Evolutionary conservation across 2,888 invertebrate genomes (phyloP).

Genomic region (Xestoiulus laeticollis): DNA sequence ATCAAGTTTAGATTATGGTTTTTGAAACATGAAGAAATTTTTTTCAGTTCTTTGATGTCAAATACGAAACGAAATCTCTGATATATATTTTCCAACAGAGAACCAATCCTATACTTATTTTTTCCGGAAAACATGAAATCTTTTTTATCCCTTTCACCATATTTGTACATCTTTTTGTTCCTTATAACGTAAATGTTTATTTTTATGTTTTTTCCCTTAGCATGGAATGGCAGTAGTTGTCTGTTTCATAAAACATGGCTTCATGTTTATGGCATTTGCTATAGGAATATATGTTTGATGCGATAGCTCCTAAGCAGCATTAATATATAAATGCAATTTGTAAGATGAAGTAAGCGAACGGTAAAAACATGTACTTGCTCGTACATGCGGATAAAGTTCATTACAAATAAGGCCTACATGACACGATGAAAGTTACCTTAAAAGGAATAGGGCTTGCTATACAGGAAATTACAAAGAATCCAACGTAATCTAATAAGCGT

Average conservation of each 20-base stretch:
- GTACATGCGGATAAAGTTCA: slow-evolving; percentile 13
- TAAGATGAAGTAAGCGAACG: slow-evolving; percentile 2
- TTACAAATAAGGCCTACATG: not conserved
- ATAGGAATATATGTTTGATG: slow-evolving; percentile 14
- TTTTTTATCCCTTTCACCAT: not conserved
- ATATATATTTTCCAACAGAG: not conserved
- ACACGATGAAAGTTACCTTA: not conserved
- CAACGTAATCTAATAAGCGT: slow-evolving; percentile 17
- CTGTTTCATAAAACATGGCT: not conserved
- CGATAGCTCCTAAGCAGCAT: not conserved
- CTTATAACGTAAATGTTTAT: not conserved
- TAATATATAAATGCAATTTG: slow-evolving; percentile 28
- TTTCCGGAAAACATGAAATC: not conserved
- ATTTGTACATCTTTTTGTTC: not conserved
- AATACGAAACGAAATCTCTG: not conserved
- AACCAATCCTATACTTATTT: not conserved
- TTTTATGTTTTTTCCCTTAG: not conserved
- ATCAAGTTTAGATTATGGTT: not conserved
- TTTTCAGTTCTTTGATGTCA: not conserved
- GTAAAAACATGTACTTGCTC: not conserved
- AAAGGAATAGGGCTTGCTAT: not conserved
- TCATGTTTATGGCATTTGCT: not conserved
- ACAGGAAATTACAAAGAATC: slow-evolving; percentile 4
- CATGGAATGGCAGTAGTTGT: slow-evolving; percentile 1
- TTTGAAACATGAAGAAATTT: not conserved